Evolutionary conservation across 2,797 vertebrate species (phyloP), one percentile per base, ranked within the genome.

Genomic region (Lindbergichthys nudifrons): DNA sequence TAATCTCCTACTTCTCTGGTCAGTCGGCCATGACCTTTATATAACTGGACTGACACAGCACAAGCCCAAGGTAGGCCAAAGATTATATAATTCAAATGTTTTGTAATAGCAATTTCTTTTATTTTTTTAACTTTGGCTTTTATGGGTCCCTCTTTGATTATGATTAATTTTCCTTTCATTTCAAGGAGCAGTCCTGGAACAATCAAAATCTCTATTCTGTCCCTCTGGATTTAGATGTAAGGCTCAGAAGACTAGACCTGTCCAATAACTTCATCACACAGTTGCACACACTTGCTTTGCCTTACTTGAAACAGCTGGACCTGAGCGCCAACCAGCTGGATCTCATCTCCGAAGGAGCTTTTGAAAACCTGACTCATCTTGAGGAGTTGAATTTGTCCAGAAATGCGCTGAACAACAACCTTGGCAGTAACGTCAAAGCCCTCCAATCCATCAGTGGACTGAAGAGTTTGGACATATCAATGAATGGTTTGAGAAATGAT

Each of bases 241-340:
- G 81, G 54, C 84, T 95, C 10, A 88, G 87, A 87, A 81, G 87
- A 64, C 89, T 96, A 0, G 94, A 96, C 88, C 87, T 96, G 79
- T 96, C 95, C 90, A 91, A 95, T 89, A 97, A 96, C 89, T 85
- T 93, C 88, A 94, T 97, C 88, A 92, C 83, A 88, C 92, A 90
- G 84, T 88, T 96, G 76, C 87, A 84, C 11, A 75, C 84, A 63
- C 80, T 92, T 23, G 79, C 75, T 41, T 86, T 94, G 52, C 88
- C 88, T 77, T 88, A 90, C 74, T 93, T 96, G 58, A 87, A 93
- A 75, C 86, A 92, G 81, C 90, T 96, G 85, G 93, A 94, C 65
- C 4, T 96, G 77, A 79, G 89, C 85, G 87, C 72, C 81, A 96
- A 96, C 91, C 90, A 91, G 83, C 88, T 97, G 93, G 92, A 95